Conservation (phyloP, 2,888 invertebrate genomes). For the Hirtodrosophila duncani region DNA sequence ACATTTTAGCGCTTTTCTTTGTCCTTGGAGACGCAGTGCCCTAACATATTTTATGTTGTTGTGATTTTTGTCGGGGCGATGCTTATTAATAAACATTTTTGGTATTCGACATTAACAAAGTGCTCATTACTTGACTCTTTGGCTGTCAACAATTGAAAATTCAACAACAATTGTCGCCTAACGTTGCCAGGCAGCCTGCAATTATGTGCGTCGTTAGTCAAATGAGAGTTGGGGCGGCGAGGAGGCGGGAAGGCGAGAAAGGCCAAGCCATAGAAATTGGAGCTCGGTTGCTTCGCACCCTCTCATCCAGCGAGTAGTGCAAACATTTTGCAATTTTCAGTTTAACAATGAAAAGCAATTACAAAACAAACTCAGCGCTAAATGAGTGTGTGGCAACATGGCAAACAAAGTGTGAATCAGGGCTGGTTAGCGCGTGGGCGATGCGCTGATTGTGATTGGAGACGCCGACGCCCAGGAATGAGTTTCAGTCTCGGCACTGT, state of each 20-base stretch:
- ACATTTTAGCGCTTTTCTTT: slow-evolving; percentile 33
- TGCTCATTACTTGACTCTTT: too few relatives aligned
- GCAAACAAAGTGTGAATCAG: slow-evolving; percentile 51
- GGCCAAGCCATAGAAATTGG: neutral
- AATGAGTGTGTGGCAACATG: slow-evolving; percentile 64
- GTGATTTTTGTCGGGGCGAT: slow-evolving; percentile 17
- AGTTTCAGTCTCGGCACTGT: too few relatives aligned
- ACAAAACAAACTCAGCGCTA: slow-evolving; percentile 62
- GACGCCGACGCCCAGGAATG: too few relatives aligned
- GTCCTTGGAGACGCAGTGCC: slow-evolving; percentile 11
- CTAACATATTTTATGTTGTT: too few relatives aligned
- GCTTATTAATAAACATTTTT: slow-evolving; percentile 38
- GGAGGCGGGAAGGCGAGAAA: too few relatives aligned
- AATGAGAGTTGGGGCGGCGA: slow-evolving; percentile 32
- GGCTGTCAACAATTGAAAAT: slow-evolving; percentile 46
- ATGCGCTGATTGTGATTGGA: too few relatives aligned
- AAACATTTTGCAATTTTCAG: slow-evolving; percentile 65
- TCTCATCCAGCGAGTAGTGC: slow-evolving; percentile 21
- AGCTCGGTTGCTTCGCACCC: neutral
- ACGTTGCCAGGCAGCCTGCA: slow-evolving; percentile 54
- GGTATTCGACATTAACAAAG: too few relatives aligned
- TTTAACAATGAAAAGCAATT: slow-evolving; percentile 68
- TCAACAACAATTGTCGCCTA: slow-evolving; percentile 58
- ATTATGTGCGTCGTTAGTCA: slow-evolving; percentile 63
- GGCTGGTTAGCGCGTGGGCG: slow-evolving; percentile 7